Evolutionary conservation across 2,797 vertebrate genomes (phyloP).

Genomic region (Mus minutoides): DNA sequence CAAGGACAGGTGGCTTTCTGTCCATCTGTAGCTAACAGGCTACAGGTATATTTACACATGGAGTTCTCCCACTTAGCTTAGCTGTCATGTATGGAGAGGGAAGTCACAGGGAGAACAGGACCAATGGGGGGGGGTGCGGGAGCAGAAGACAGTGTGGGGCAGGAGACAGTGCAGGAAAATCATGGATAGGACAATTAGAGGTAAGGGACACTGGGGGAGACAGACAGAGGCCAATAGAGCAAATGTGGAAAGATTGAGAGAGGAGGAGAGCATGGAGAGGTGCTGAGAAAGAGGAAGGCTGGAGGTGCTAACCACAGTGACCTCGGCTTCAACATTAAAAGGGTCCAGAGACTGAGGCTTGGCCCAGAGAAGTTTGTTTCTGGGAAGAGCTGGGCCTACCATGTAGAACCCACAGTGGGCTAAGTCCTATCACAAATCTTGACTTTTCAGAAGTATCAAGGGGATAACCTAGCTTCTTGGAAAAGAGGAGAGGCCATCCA

Average conservation of each 20-base stretch:
- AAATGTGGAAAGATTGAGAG: not conserved
- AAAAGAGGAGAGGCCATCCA: constrained; percentile 11
- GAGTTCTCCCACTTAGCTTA: not conserved
- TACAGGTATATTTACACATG: not conserved
- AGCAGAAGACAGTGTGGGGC: too few species aligned
- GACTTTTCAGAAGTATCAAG: not conserved
- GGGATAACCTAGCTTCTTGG: not conserved
- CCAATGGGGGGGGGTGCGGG: not conserved
- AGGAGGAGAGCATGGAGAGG: not conserved
- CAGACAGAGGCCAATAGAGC: not conserved
- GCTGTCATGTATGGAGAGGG: not conserved
- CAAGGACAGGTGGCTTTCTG: not conserved
- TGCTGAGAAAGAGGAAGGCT: constrained; percentile 26
- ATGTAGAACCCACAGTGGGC: not conserved
- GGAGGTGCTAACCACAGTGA: constrained; percentile 60
- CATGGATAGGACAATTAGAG: not conserved
- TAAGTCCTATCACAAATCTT: not conserved
- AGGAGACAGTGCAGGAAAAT: too few species aligned
- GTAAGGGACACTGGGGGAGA: not conserved
- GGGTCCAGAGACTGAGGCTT: constrained; percentile 79
- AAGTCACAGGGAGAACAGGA: not conserved
- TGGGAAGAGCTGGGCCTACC: not conserved
- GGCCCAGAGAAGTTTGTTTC: constrained; percentile 80
- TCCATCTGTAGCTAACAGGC: not conserved
- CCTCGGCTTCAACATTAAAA: constrained; percentile 83